Base-by-base conservation (phyloP, 2,888 invertebrate genomes). In the Hartigia nigra region DNA sequence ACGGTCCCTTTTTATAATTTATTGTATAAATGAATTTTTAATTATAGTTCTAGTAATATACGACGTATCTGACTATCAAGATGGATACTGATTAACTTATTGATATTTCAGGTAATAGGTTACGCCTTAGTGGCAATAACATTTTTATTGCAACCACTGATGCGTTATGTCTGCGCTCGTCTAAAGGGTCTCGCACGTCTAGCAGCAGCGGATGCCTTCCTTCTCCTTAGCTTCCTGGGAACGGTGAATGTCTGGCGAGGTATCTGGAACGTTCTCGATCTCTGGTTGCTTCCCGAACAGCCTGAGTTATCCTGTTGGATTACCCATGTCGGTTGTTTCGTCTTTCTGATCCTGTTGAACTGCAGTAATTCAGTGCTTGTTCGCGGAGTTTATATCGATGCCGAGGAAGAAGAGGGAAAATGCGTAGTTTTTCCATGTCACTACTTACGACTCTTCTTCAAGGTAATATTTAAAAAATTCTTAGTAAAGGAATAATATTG, bases 241-340 rank as follows among this genome's bases (percentile, higher is more conserved):
- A 97, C 97, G 0, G 95, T 97, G 77, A 97, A 97, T 91, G 96
- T 97, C 14, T 97, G 97, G 97, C 93, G 97, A 74, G 97, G 97
- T 23, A 94, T 97, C 78, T 97, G 97, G 97, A 95, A 95, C 82
- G 91, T 96, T 79, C 93, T 97, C 35, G 96, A 97, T 91, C 92
- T 95, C 69, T 96, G 96, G 91, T 94, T 97, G 82, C 82, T 93
- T 88, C 87, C 93, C 95, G 97, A 96, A 81, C 93, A 95, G 85
- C 94, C 93, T 74, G 94, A 95, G 81, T 91, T 96, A 83, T 97
- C 97, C 91, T 96, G 95, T 90, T 96, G 96, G 96, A 93, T 96
- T 82, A 96, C 96, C 0, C 96, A 97, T 91, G 92, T 95, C 84
- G 93, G 95, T 80, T 96, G 96, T 82, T 94, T 97, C 81, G 89